Evolutionary conservation across 2,113 vertebrate genomes (phyloP), one percentile per base, ranked within the genome.

Genomic region (Prunella fulvescens): DNA sequence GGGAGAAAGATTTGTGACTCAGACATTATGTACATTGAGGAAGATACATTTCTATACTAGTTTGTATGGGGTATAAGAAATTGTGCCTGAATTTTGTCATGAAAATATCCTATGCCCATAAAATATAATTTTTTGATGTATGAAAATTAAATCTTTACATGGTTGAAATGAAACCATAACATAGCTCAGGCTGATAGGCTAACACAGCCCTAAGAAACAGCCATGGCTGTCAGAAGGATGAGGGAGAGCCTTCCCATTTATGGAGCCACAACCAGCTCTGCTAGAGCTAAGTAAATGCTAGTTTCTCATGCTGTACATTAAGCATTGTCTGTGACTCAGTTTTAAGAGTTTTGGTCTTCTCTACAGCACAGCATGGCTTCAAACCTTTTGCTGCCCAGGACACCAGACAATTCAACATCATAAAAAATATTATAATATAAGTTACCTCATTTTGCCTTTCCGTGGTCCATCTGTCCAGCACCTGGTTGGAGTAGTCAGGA

Each of bases 391-490:
- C 53, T 7, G 0, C 62, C 85, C 5, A 5, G 65, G 50, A 73
- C 29, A 76, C 35, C 31, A 35, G 53, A 93, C 33, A 86, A 79
- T 79, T 86, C 50, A 84, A 72, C 22, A 51, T 58, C 17, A 53
- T 47, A 60, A 65, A 72, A 45, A 35, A 25, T 14, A 65, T 26
- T 62, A 14, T 33, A 60, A 18, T 19, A 83, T 28, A 57, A 88
- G 58, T 83, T 37, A 77, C n/a, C 42, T 88, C 50, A 84, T 90
- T 93, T 86, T 92, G 81, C 88, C 51, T 95, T 95, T 81, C 65
- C 48, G 53, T 53, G 3, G 50, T 69, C 88, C 93, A 90, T 94
- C 91, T 96, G 92, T 92, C 76, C 79, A 66, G 69, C 89, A 88
- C 69, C 91, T 86, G 79, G 48, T 47, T 67, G 61, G 23, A 74